Evolutionary conservation across 2,888 invertebrate genomes (phyloP).

Genomic region (Malthinus seriepunctatus): DNA sequence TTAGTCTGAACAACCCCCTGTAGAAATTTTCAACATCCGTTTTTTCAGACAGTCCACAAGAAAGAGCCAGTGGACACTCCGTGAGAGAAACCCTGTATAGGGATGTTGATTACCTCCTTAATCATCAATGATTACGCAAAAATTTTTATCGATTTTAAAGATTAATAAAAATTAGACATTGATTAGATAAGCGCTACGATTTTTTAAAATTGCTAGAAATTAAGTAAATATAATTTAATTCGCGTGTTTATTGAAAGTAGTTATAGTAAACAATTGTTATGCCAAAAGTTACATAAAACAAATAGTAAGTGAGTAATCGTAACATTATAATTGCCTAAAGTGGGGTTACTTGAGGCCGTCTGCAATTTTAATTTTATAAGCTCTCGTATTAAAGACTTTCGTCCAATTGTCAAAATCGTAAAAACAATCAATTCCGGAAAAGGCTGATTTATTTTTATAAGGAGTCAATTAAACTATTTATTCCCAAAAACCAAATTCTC

Average conservation of each 20-base stretch:
- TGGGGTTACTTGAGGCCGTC: slow-evolving; percentile 5
- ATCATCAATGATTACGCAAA: no score
- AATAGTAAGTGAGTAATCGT: neutral
- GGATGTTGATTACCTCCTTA: no score
- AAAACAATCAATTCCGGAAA: neutral
- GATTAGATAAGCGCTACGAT: neutral
- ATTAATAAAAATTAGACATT: neutral
- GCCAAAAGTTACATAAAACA: neutral
- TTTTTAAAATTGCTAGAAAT: neutral
- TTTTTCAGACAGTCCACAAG: no score
- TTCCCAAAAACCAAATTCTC: neutral
- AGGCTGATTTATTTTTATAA: neutral
- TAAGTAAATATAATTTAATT: neutral
- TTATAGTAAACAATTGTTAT: neutral
- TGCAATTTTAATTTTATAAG: neutral
- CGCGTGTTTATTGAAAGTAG: neutral
- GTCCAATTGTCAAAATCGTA: neutral
- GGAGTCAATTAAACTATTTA: neutral
- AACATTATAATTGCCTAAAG: slow-evolving; percentile 4
- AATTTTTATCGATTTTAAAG: no score
- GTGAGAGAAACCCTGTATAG: no score
- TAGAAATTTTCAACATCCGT: no score
- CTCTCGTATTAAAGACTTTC: neutral
- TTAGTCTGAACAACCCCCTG: no score
- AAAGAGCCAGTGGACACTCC: no score